Conservation (phyloP, 2,113 vertebrate genomes). For the Nothoprocta perdicaria region DNA sequence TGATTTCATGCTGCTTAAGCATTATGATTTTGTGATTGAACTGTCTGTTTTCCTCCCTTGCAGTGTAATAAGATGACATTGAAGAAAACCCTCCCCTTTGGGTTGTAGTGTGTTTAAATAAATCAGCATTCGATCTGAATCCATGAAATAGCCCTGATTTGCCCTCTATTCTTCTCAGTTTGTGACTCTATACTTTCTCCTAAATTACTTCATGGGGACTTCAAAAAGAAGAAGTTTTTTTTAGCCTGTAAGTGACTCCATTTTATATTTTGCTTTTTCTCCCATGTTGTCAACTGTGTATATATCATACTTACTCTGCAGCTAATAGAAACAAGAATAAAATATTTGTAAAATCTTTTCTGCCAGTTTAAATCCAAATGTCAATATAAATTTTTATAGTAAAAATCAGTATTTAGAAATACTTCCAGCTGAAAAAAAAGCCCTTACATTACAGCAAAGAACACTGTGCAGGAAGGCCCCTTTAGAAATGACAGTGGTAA, state of each 20-base stretch:
- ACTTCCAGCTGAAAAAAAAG: background rate
- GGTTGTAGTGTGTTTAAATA: constrained; percentile 22
- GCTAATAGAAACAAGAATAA: background rate
- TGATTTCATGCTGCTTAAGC: constrained; percentile 75
- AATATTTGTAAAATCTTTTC: constrained; percentile 1
- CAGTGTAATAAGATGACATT: constrained; percentile 65
- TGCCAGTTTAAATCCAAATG: background rate
- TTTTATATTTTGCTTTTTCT: constrained; percentile 26
- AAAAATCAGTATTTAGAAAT: background rate
- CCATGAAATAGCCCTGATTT: background rate
- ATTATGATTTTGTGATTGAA: constrained; percentile 76
- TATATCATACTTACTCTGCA: background rate
- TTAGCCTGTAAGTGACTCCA: constrained; percentile 24
- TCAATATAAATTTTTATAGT: background rate
- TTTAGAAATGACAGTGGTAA: background rate
- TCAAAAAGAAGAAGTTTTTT: constrained; percentile 23
- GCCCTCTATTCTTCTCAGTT: constrained; percentile 25
- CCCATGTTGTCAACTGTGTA: background rate
- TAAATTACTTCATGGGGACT: background rate
- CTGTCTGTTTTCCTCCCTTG: constrained; percentile 63
- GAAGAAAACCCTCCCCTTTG: constrained; percentile 52
- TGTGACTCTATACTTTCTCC: background rate
- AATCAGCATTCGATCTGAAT: constrained; percentile 34
- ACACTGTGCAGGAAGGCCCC: background rate
- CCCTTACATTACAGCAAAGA: background rate